Percentiles rank a stretch among this genome's conserved stretches.
Conservation (phyloP, 2,113 vertebrate species). For the Rattus rattus region DNA sequence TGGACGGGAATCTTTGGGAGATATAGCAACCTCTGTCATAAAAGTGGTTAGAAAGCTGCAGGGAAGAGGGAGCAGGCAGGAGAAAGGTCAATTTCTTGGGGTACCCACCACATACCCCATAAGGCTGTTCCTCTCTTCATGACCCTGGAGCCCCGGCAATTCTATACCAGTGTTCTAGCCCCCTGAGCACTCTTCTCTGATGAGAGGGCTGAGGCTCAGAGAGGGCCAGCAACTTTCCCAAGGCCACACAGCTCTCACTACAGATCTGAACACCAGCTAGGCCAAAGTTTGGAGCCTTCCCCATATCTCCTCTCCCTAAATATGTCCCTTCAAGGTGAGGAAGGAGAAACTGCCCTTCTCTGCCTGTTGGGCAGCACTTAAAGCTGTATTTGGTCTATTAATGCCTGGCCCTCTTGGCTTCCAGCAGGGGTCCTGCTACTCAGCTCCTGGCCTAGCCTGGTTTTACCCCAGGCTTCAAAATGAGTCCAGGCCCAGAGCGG, state of each 20-base stretch:
- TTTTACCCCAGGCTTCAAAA: not conserved
- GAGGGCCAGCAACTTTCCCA: not conserved
- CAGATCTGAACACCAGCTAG: not conserved
- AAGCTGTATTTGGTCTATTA: rapidly evolving
- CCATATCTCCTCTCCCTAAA: not conserved
- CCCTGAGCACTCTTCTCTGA: not conserved
- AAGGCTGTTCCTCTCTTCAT: not conserved
- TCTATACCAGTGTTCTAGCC: rapidly evolving
- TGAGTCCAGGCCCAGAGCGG: constrained; percentile 8
- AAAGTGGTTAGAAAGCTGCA: not conserved
- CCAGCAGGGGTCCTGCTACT: not conserved
- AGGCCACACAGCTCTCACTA: not conserved
- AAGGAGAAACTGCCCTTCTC: not conserved
- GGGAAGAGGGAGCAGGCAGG: not conserved
- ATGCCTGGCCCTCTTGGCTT: not conserved
- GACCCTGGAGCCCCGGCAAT: not conserved
- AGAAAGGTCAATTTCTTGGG: not conserved
- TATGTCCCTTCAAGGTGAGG: not conserved
- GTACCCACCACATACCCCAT: not conserved
- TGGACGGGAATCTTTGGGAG: rapidly evolving
- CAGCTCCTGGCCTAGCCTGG: not conserved
- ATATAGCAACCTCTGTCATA: not conserved
- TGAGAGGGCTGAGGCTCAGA: not conserved
- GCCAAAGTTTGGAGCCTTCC: not conserved
- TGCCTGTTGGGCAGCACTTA: not conserved